phyloP scores from a whole-genome alignment of 2,888 invertebrate genomes.

The Lottia gigantea region DNA sequence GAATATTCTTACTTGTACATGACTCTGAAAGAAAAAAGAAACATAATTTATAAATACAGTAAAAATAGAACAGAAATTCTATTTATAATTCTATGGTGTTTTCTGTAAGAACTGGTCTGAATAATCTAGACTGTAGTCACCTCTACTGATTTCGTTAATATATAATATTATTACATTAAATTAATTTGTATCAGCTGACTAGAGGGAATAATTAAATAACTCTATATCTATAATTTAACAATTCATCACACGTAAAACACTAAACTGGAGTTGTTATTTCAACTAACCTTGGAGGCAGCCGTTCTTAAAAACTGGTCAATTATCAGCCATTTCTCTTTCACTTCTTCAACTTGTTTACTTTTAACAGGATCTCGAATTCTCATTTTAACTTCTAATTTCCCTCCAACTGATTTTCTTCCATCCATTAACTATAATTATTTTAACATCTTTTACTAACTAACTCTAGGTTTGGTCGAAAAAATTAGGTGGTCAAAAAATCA shows the following conservation, averaged over 20 bases:
- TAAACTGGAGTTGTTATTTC: neutral
- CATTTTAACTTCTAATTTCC: constrained; percentile 89
- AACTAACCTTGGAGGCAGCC: constrained; percentile 39
- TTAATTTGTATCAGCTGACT: too few species aligned
- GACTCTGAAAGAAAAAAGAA: neutral
- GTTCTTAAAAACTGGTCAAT: constrained; percentile 72
- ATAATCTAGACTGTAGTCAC: too few species aligned
- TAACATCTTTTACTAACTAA: too few species aligned
- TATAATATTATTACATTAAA: too few species aligned
- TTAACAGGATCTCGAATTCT: constrained; percentile 87
- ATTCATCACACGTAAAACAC: neutral
- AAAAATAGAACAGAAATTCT: too few species aligned
- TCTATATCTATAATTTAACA: too few species aligned
- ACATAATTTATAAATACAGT: neutral
- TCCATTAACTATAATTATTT: constrained; percentile 80
- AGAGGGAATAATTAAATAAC: too few species aligned
- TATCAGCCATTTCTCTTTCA: constrained; percentile 92
- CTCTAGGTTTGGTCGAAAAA: too few species aligned
- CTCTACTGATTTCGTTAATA: too few species aligned
- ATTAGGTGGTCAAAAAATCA: too few species aligned
- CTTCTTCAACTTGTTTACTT: constrained; percentile 88
- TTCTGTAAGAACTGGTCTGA: too few species aligned
- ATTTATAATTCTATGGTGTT: too few species aligned
- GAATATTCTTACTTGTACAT: neutral
- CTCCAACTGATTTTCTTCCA: constrained; percentile 87